Evolutionary conservation across 1,140 invertebrate species (phyloP).

Genomic region (Megathymus violae): DNA sequence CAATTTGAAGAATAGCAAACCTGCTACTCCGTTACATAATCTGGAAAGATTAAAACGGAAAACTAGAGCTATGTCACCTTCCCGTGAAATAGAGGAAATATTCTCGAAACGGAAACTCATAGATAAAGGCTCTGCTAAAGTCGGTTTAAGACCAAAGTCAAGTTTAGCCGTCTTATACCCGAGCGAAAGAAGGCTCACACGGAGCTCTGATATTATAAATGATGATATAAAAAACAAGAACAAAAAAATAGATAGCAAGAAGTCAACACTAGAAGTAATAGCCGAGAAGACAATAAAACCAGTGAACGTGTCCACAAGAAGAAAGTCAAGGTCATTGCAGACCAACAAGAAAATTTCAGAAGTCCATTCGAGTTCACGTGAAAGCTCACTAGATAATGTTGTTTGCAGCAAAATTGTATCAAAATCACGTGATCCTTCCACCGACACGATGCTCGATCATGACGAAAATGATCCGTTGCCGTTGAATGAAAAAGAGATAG

Average conservation of each 20-base stretch:
- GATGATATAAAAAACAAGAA: conserved; percentile 64
- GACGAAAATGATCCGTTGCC: conserved; percentile 85
- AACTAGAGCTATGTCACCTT: conserved; percentile 80
- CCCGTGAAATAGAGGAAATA: conserved; percentile 80
- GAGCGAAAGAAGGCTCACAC: conserved; percentile 66
- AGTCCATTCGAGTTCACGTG: conserved; percentile 75
- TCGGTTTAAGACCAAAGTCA: conserved; percentile 71
- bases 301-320: conserved; percentile 57
- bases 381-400: conserved; percentile 80
- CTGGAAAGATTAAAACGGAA: conserved; percentile 78
- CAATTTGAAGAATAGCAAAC: conserved; percentile 71
- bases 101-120: conserved; percentile 74
- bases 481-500: conserved; percentile 81
- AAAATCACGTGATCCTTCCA: conserved; percentile 76
- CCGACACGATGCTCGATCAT: conserved; percentile 71
- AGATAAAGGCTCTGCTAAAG: conserved; percentile 62
- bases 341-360: conserved; percentile 67
- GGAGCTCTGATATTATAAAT: conserved; percentile 62
- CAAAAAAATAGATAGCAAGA: conserved; percentile 67
- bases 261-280: conserved; percentile 49
- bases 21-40: conserved; percentile 65
- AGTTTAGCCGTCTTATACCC: conserved; percentile 73
- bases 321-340: conserved; percentile 76
- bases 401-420: conserved; percentile 62
- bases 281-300: conserved; percentile 54